These are phyloP conservation scores for Tiliqua scincoides DNA, from an alignment of 2,113 vertebrate species.

Conservation along the genomic window DNA sequence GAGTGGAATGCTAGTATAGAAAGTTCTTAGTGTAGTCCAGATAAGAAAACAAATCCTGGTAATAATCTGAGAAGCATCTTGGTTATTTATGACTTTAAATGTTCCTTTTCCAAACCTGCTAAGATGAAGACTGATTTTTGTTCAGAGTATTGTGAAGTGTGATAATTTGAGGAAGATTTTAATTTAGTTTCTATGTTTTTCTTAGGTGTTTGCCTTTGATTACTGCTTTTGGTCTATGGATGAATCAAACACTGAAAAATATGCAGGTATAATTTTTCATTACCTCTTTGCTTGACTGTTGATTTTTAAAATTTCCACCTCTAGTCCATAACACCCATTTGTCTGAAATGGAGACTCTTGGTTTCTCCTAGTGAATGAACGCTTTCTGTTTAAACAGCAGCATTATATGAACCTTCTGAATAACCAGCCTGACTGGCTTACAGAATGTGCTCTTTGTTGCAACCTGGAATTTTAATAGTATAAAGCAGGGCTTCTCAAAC, in stretches of 20 bases:
- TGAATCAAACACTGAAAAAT: constrained; percentile 93
- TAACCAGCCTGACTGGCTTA: no score
- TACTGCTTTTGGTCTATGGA: constrained; percentile 99
- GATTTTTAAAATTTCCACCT: background rate
- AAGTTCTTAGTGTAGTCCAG: background rate
- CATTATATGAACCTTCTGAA: no score
- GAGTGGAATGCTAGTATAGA: background rate
- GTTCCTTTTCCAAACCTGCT: constrained; percentile 2
- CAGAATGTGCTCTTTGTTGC: no score
- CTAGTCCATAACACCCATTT: background rate
- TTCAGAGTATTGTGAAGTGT: background rate
- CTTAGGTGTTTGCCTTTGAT: constrained; percentile 98
- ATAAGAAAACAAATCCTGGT: background rate
- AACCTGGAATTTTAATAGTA: no score
- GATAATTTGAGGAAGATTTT: constrained; percentile 6
- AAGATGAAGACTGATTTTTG: background rate
- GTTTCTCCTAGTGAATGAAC: background rate
- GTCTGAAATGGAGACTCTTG: background rate
- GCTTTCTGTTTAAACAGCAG: no score
- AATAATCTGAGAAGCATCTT: background rate
- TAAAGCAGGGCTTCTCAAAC: no score
- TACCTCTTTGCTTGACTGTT: background rate
- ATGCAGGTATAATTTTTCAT: constrained; percentile 86
- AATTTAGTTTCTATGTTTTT: constrained; percentile 52
- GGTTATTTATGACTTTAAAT: background rate